Base-by-base conservation (phyloP, 2,113 vertebrate species). In the Pseudolaguvia tuberculata region DNA sequence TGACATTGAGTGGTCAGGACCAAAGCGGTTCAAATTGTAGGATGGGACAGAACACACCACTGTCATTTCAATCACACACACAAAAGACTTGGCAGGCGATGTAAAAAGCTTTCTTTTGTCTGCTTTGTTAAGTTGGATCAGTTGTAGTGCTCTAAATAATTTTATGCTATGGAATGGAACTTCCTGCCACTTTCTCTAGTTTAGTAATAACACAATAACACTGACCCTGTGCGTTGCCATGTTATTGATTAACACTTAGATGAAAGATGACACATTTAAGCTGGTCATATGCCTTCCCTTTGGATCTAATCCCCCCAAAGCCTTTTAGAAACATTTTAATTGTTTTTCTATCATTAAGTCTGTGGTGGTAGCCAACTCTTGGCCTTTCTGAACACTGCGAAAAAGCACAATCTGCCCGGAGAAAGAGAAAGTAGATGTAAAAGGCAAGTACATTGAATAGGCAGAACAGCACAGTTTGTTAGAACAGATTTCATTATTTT, bases 401-500 rank as follows among this genome's bases (percentile, higher is more conserved):
- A 80, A 84, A 84, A 76, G 77, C 68, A 81, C 86, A 88, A 89
- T 90, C 88, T 90, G 89, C 79, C 84, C 78, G 73, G 35, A 82
- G 76, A 83, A 10, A 50, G 52, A 50, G 65, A 70, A 59, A 74
- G 57, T 35, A 21, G 23, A 63, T 63, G 18, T 45, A 27, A 62
- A 13, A 55, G 62, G 79, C 52, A 78, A 76, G 17, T 70, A 2
- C 78, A 79, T 79, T 80, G 79, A 86, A 84, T 75, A 82, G 59
- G 51, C 79, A 78, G 73, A 58, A 73, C 77, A 29, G 80, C 77
- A 82, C 80, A 79, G 76, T 84, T 62, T 67, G 80, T 79, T 72
- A 25, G 81, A 89, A 83, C 86, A 80, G 84, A 81, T 89, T 88
- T 90, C 82, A 87, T 88, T 89, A 87, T 89, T 89, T 89, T 87